Percentiles rank a stretch among this genome's conserved stretches.
Evolutionary conservation across 1,140 invertebrate species (phyloP).

Genomic region (Anastrepha obliqua): DNA sequence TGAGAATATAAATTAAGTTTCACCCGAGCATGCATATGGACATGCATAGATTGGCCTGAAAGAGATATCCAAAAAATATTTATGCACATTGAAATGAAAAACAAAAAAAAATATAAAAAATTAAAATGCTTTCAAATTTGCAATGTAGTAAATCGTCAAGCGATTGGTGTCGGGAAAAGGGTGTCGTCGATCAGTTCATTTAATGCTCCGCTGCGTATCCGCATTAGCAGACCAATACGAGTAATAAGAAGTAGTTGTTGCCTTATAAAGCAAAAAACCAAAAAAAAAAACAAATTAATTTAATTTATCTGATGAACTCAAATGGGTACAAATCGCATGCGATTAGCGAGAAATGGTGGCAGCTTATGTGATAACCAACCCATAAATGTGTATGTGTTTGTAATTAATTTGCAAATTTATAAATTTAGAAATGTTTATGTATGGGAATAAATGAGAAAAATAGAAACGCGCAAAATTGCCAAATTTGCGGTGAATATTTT

Average conservation of each 20-base stretch:
- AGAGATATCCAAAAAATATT: slow-evolving; percentile 14
- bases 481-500: not conserved
- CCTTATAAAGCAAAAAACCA: not conserved
- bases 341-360: not conserved
- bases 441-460: not conserved
- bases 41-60: not conserved
- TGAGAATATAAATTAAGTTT: slow-evolving; percentile 41
- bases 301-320: slow-evolving; percentile 36
- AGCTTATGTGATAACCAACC: not conserved
- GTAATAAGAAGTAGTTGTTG: not conserved
- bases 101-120: not conserved
- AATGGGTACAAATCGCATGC: slow-evolving; percentile 19
- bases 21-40: not conserved
- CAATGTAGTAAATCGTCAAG: not conserved
- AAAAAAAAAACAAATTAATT: slow-evolving; percentile 16
- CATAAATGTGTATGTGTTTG: not conserved
- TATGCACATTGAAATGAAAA: not conserved
- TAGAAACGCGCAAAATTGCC: not conserved
- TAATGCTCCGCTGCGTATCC: slow-evolving; percentile 21
- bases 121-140: not conserved
- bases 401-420: slow-evolving; percentile 45
- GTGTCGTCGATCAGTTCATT: not conserved
- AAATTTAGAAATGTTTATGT: not conserved
- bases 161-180: not conserved
- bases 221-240: not conserved